Conservation (phyloP, 2,797 vertebrate species). For the Adelosebastes latens region DNA sequence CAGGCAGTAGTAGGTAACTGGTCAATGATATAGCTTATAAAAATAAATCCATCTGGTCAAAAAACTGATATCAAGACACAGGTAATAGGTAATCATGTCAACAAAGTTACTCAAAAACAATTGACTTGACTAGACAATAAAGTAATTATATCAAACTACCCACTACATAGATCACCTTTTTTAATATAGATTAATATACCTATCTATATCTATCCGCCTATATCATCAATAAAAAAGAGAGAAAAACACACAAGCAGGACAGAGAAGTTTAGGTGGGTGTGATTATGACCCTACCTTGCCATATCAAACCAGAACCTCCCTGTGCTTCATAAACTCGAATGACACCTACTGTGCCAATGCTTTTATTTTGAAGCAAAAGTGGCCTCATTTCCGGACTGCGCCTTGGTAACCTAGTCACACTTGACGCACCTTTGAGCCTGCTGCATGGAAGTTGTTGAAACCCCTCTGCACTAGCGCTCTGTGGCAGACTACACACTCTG, state of each 20-base stretch:
- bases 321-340: not conserved
- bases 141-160: no score
- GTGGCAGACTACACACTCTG: not conserved
- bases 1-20: no score
- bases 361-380: constrained; percentile 50
- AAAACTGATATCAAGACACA: not conserved
- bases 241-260: no score
- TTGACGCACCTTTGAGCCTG: constrained; percentile 11
- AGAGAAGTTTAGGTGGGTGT: not conserved
- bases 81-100: not conserved
- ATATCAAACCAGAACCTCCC: not conserved
- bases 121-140: not conserved
- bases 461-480: not conserved
- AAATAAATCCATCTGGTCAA: not conserved
- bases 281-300: not conserved
- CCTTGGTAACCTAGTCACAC: fast-evolving
- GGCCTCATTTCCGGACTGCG: not conserved
- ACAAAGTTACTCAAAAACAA: not conserved
- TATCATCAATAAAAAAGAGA: not conserved
- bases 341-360: not conserved
- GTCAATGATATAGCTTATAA: not conserved
- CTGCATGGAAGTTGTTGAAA: constrained; percentile 50
- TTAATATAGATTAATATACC: not conserved
- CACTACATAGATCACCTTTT: not conserved
- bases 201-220: not conserved